These are phyloP conservation scores for Corythornis cristatus DNA, from an alignment of 2,113 vertebrate genomes.

Conservation along the genomic window DNA sequence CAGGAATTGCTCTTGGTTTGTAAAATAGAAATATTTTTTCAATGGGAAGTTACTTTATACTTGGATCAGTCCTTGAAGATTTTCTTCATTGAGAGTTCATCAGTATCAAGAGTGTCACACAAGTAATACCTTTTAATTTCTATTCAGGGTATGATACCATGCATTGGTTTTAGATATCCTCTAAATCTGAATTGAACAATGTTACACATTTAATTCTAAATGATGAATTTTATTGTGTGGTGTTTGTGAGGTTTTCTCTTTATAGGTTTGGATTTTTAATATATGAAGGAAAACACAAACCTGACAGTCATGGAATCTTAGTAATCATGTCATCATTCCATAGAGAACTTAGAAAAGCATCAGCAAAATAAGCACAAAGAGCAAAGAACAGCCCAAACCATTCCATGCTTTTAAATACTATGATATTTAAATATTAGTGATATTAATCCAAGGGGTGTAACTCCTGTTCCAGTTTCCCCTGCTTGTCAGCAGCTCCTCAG, in stretches of 20 bases:
- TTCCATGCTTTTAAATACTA: not conserved
- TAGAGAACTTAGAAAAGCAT: not conserved
- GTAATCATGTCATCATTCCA: not conserved
- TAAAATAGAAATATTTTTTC: too few species aligned
- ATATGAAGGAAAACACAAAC: not conserved
- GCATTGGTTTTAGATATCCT: not conserved
- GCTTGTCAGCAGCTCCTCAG: not conserved
- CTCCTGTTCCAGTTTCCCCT: not conserved
- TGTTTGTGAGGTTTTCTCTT: not conserved
- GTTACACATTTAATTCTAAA: not conserved
- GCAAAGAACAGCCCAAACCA: too few species aligned
- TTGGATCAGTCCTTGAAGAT: not conserved
- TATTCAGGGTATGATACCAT: not conserved
- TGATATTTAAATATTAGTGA: too few species aligned
- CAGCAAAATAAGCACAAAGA: not conserved
- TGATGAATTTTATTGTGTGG: not conserved
- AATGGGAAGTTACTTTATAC: not conserved
- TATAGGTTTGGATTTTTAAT: not conserved
- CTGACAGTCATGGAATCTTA: not conserved
- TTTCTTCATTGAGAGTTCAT: not conserved
- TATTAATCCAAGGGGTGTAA: not conserved
- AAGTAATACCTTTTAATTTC: not conserved
- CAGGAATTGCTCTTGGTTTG: not conserved
- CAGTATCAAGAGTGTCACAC: not conserved
- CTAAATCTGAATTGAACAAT: not conserved